Conservation (phyloP, 2,113 vertebrate genomes). For the Nibea coibor region DNA sequence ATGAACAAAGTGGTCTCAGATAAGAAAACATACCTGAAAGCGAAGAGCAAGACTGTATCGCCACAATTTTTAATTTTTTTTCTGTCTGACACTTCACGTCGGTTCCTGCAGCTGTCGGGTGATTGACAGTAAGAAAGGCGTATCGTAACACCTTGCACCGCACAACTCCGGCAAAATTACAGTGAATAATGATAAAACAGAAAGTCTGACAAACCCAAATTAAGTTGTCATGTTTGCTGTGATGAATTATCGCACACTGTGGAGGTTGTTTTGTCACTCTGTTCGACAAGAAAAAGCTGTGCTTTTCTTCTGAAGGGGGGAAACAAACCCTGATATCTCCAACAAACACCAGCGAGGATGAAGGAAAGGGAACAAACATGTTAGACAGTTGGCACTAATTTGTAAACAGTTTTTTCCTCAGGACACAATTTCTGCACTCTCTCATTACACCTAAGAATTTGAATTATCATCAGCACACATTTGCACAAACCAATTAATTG, state of each 20-base stretch:
- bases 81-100: not conserved
- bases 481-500: conserved; percentile 35
- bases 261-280: conserved; percentile 17
- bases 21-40: not conserved
- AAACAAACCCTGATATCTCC: conserved; percentile 36
- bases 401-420: not conserved
- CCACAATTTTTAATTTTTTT: not conserved
- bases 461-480: conserved; percentile 20
- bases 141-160: not conserved
- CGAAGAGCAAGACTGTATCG: not conserved
- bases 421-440: conserved; percentile 20
- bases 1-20: not conserved
- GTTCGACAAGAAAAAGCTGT: not conserved
- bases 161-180: conserved; percentile 30
- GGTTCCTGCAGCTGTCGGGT: conserved; percentile 4
- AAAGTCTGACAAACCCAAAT: conserved; percentile 59
- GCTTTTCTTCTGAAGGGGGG: not conserved
- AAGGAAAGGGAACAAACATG: not conserved
- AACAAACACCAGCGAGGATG: conserved; percentile 27
- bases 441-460: not conserved
- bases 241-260: conserved; percentile 49
- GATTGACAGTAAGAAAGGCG: conserved; percentile 37
- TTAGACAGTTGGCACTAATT: not conserved
- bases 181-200: conserved; percentile 50
- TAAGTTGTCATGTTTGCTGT: conserved; percentile 50